Evolutionary conservation across 2,888 invertebrate species (phyloP).

Genomic region (Therioaphis trifolii): DNA sequence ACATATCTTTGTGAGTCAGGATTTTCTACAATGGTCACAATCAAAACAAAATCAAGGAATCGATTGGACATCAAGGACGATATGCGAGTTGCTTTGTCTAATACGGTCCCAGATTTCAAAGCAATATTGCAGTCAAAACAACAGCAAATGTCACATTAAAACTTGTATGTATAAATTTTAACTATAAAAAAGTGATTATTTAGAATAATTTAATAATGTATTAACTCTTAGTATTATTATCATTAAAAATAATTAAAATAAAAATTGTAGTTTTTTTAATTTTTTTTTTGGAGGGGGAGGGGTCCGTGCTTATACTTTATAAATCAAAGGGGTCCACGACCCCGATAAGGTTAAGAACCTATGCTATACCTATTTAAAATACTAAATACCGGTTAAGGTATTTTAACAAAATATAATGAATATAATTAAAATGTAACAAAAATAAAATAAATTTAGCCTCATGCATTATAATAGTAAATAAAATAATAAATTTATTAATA

Average conservation of each 20-base stretch:
- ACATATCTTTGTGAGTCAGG: conserved; percentile 8
- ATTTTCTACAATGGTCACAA: conserved; percentile 21
- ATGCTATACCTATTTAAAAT: no score
- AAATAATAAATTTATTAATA: no score
- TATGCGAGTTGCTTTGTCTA: conserved; percentile 17
- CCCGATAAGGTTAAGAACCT: neutral
- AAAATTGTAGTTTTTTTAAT: no score
- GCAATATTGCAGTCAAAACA: no score
- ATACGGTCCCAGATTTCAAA: no score
- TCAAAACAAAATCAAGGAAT: conserved; percentile 7
- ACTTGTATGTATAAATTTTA: neutral
- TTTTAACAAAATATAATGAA: no score
- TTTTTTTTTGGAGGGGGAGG: neutral
- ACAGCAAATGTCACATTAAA: neutral
- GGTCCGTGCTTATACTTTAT: no score
- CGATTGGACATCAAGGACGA: conserved; percentile 21
- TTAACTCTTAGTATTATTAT: neutral
- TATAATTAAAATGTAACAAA: no score
- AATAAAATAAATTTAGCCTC: no score
- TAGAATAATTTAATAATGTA: neutral
- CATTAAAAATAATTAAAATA: neutral
- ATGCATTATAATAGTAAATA: no score
- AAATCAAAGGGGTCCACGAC: neutral
- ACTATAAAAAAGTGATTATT: neutral
- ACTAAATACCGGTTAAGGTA: no score